Percentiles rank a stretch among this genome's conserved stretches.
Conservation (phyloP, 2,888 invertebrate genomes). For the Gymnosoma rotundatum region DNA sequence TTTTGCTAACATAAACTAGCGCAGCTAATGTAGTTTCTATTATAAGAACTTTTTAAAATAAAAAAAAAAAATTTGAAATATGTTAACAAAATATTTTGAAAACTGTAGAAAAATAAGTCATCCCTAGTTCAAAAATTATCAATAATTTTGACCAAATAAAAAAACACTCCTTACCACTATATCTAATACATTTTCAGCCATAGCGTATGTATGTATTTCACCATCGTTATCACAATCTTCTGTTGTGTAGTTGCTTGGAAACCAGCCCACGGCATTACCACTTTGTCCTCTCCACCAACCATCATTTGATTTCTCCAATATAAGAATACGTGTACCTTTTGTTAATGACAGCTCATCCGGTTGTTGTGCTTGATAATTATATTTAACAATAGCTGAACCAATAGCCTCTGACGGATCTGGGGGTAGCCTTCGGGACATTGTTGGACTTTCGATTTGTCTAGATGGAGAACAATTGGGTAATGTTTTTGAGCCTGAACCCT, state of each 20-base stretch:
- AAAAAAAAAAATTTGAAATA: not conserved
- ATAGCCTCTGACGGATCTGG: conserved; percentile 94
- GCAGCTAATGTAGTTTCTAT: no score
- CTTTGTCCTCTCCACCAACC: conserved; percentile 99
- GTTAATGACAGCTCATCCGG: conserved; percentile 96
- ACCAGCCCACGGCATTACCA: conserved; percentile 88
- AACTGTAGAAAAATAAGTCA: no score
- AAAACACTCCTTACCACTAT: conserved; percentile 87
- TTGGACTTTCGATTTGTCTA: conserved; percentile 89
- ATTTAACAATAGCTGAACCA: conserved; percentile 95
- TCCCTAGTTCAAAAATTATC: no score
- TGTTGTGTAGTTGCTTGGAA: conserved; percentile 99
- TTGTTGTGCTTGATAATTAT: conserved; percentile 97
- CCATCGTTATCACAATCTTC: conserved; percentile 94
- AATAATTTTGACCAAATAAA: conserved; percentile 2
- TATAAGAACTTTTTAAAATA: no score
- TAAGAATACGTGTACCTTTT: conserved; percentile 96
- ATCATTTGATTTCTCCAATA: conserved; percentile 98
- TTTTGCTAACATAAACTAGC: no score
- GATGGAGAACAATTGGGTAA: conserved; percentile 93
- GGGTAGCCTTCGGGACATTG: conserved; percentile 88
- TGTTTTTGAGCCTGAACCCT: conserved; percentile 92
- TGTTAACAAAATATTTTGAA: no score
- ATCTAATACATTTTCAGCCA: conserved; percentile 97
- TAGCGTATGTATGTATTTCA: conserved; percentile 94